Evolutionary conservation across 2,888 invertebrate species (phyloP).

Genomic region (Odontothrips loti): DNA sequence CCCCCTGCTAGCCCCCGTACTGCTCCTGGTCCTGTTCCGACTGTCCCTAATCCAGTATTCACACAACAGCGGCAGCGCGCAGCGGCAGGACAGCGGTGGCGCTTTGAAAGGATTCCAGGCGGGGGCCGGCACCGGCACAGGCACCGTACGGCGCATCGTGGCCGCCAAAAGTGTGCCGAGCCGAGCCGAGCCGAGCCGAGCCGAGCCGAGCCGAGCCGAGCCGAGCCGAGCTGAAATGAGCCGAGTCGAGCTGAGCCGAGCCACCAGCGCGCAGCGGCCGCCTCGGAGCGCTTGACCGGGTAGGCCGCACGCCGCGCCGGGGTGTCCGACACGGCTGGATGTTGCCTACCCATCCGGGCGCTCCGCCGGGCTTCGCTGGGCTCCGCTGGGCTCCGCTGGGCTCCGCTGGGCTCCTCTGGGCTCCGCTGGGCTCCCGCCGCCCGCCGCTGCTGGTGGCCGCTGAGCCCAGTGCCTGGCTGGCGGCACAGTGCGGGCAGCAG

Average conservation of each 20-base stretch:
- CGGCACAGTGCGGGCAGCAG: too few species aligned
- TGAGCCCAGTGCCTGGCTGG: too few species aligned
- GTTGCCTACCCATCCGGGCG: not conserved
- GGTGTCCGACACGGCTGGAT: not conserved
- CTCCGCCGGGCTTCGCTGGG: not conserved
- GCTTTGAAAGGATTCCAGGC: not conserved
- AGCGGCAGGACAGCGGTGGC: not conserved
- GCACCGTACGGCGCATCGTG: not conserved
- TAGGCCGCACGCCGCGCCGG: not conserved
- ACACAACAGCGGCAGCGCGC: not conserved
- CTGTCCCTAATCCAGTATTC: constrained; percentile 1
- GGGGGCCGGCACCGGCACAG: not conserved
- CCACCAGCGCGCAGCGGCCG: not conserved
- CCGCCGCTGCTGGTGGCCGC: too few species aligned
- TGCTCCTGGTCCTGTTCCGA: too few species aligned
- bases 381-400: too few species aligned
- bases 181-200: not conserved
- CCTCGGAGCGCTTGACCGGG: not conserved
- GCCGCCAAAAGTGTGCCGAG: not conserved
- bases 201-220: not conserved
- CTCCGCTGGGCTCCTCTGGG: too few species aligned
- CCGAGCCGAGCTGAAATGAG: too few species aligned
- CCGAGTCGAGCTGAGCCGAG: not conserved
- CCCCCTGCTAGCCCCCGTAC: too few species aligned
- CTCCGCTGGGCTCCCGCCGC: too few species aligned